Conservation (phyloP, 1,140 invertebrate genomes). For the Spodoptera litura region DNA sequence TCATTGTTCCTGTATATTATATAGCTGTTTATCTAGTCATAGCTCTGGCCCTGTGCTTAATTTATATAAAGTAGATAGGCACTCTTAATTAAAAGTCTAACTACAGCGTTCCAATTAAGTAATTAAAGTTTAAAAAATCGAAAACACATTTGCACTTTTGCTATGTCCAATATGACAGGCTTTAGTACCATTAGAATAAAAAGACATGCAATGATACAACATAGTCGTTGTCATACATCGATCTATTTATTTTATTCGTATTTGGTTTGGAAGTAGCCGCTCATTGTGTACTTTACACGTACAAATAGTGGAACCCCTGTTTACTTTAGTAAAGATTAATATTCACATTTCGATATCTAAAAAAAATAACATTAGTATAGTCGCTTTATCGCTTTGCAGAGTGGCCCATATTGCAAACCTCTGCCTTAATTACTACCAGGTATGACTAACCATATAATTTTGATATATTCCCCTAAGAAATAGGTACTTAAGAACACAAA, state of each 20-base stretch:
- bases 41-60: background rate
- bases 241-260: conserved; percentile 27
- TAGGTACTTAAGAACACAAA: background rate
- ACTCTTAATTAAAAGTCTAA: too few relatives aligned
- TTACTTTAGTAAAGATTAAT: conserved; percentile 1
- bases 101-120: too few relatives aligned
- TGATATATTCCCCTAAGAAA: background rate
- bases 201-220: background rate
- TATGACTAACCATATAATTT: too few relatives aligned
- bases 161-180: too few relatives aligned
- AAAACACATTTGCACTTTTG: too few relatives aligned
- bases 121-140: too few relatives aligned
- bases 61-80: background rate
- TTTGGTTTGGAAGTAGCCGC: conserved; percentile 5
- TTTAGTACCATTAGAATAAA: background rate
- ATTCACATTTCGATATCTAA: background rate
- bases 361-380: background rate
- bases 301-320: conserved; percentile 1
- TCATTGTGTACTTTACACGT: conserved; percentile 2
- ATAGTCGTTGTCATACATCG: background rate
- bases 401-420: too few relatives aligned
- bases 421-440: too few relatives aligned
- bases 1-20: conserved; percentile 40
- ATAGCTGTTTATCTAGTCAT: conserved; percentile 30
- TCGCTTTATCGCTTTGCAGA: too few relatives aligned